Evolutionary conservation across 2,113 vertebrate genomes (phyloP).

Genomic region (Rhinopomastus cyanomelas): DNA sequence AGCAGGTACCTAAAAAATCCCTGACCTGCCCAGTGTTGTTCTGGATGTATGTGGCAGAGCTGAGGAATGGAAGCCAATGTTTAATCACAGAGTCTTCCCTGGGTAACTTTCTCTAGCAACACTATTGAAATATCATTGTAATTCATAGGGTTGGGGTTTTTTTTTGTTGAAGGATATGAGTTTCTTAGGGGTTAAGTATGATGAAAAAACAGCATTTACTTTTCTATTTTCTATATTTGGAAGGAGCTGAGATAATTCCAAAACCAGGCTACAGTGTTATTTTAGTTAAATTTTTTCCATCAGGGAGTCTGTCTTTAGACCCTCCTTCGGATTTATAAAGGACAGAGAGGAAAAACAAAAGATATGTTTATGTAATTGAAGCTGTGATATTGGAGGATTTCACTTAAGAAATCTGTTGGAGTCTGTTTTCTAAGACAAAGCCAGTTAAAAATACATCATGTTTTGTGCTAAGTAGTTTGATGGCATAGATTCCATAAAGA

Average conservation of each 20-base stretch:
- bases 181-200: conserved; percentile 10
- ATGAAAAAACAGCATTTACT: conserved; percentile 31
- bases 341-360: not conserved
- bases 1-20: conserved; percentile 21
- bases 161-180: not conserved
- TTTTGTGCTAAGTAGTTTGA: conserved; percentile 71
- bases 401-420: conserved; percentile 1
- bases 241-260: conserved; percentile 2
- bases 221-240: conserved; percentile 34
- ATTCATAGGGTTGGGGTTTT: conserved; percentile 5
- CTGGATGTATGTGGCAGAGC: not conserved
- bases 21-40: not conserved
- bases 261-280: not conserved
- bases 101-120: not conserved
- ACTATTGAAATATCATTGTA: conserved; percentile 24
- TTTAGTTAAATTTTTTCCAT: conserved; percentile 35
- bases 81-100: not conserved
- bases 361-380: conserved; percentile 15
- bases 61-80: not conserved
- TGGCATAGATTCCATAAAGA: conserved; percentile 63
- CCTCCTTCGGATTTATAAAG: not conserved
- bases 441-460: conserved; percentile 46
- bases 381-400: not conserved
- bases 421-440: conserved; percentile 31
- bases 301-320: not conserved